Conservation (phyloP, 1,140 invertebrate species). For the Ceratosolen solmsi region DNA sequence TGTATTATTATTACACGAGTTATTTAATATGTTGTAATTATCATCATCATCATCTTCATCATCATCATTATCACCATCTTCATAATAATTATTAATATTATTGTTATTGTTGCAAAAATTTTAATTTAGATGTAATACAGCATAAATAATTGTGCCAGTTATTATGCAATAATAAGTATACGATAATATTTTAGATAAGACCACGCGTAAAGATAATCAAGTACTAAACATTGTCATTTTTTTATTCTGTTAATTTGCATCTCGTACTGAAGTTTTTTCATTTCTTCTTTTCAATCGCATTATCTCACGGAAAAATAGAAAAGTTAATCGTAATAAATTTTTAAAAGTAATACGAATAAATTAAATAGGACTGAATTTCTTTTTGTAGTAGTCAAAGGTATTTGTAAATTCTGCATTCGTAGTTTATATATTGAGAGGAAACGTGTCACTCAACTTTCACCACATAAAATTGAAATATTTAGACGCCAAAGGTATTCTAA, state of each 20-base stretch:
- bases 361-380: slow-evolving; percentile 13
- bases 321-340: neutral
- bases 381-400: slow-evolving; percentile 10
- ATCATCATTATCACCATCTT: slow-evolving; percentile 1
- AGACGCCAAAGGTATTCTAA: slow-evolving; percentile 12
- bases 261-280: slow-evolving; percentile 39
- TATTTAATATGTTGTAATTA: slow-evolving; percentile 23
- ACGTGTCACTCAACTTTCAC: slow-evolving; percentile 5
- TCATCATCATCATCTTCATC: neutral
- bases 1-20: slow-evolving; percentile 15
- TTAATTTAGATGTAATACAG: slow-evolving; percentile 42
- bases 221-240: neutral
- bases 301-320: slow-evolving; percentile 1
- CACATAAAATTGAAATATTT: slow-evolving; percentile 13
- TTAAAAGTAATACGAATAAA: slow-evolving; percentile 29
- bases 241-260: slow-evolving; percentile 22
- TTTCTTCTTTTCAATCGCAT: slow-evolving; percentile 2
- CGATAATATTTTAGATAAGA: slow-evolving; percentile 38
- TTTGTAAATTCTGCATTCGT: neutral
- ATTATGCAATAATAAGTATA: slow-evolving; percentile 36
- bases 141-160: slow-evolving; percentile 36
- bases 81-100: slow-evolving; percentile 25
- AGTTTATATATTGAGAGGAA: neutral
- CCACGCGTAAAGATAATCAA: slow-evolving; percentile 31
- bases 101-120: slow-evolving; percentile 20